Conservation (phyloP, 1,140 invertebrate genomes). For the Drosophila rufa region DNA sequence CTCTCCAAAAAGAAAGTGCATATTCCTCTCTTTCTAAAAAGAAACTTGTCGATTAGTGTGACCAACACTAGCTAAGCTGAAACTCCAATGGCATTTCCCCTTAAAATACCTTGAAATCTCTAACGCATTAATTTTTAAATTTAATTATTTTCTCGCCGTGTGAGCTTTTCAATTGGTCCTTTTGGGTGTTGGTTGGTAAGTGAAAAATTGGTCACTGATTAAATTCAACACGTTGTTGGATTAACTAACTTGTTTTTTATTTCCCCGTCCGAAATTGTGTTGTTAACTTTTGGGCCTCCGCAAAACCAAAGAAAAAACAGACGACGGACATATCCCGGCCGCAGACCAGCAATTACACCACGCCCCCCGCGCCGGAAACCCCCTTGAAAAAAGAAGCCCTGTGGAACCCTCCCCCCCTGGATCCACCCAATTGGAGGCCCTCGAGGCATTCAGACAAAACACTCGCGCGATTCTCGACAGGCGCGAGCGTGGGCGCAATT, state of each 20-base stretch:
- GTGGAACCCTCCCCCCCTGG: neutral
- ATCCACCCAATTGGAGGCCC: slow-evolving; percentile 33
- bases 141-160: neutral
- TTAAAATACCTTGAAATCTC: too few relatives aligned
- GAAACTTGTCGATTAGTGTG: neutral
- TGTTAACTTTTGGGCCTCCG: slow-evolving; percentile 64
- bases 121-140: neutral
- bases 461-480: slow-evolving; percentile 56
- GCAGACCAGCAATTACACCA: slow-evolving; percentile 68
- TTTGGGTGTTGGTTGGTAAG: slow-evolving; percentile 40
- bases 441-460: slow-evolving; percentile 68
- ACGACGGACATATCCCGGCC: slow-evolving; percentile 29
- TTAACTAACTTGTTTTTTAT: slow-evolving; percentile 84
- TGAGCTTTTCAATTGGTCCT: slow-evolving; percentile 14
- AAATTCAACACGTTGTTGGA: slow-evolving; percentile 83
- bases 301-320: neutral
- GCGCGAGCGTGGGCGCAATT: slow-evolving; percentile 29
- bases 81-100: neutral
- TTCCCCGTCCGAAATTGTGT: slow-evolving; percentile 75
- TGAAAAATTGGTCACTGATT: slow-evolving; percentile 83
- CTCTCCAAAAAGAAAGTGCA: too few relatives aligned
- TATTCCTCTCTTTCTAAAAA: too few relatives aligned
- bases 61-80: neutral
- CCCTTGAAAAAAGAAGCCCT: neutral
- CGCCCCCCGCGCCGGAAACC: neutral